Percentiles rank a stretch among this genome's conserved stretches.
phyloP scores from a whole-genome alignment of 1,140 invertebrate species.

The Mesaphorura yosii region DNA sequence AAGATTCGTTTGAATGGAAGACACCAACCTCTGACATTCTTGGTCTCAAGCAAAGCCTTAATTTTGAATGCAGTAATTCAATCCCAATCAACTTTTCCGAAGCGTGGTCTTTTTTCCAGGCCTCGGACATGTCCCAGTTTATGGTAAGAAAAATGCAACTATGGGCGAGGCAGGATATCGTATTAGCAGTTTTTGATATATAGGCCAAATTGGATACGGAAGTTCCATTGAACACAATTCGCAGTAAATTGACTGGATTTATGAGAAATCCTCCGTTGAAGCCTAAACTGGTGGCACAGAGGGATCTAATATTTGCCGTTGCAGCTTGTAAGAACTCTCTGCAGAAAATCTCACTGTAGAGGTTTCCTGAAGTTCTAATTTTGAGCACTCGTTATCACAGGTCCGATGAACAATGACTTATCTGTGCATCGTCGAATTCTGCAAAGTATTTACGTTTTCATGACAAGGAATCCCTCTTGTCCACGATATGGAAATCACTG shows the following conservation, averaged over 20 bases:
- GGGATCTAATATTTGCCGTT: conserved; percentile 41
- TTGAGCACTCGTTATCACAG: conserved; percentile 31
- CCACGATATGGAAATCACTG: conserved; percentile 44
- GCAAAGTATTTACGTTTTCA: conserved; percentile 42
- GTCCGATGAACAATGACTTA: conserved; percentile 39
- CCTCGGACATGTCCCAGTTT: conserved; percentile 26
- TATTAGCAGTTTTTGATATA: too few species aligned
- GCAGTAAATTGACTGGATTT: conserved; percentile 15
- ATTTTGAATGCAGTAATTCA: conserved; percentile 30
- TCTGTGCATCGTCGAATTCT: conserved; percentile 39
- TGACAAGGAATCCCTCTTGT: conserved; percentile 42
- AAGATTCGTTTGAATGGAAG: conserved; percentile 21
- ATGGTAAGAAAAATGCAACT: conserved; percentile 16
- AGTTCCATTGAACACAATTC: neutral
- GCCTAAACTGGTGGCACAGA: conserved; percentile 35
- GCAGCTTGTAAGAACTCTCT: conserved; percentile 38
- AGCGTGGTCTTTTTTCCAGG: conserved; percentile 30
- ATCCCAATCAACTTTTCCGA: conserved; percentile 31
- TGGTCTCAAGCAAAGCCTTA: conserved; percentile 27
- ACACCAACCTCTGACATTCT: conserved; percentile 19
- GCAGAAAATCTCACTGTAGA: neutral
- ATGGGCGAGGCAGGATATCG: too few species aligned
- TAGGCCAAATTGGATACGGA: too few species aligned
- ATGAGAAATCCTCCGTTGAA: conserved; percentile 39
- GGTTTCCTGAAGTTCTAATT: neutral